Evolutionary conservation across 2,797 vertebrate genomes (phyloP).

Genomic region (Ptychobarbus kaznakovi): DNA sequence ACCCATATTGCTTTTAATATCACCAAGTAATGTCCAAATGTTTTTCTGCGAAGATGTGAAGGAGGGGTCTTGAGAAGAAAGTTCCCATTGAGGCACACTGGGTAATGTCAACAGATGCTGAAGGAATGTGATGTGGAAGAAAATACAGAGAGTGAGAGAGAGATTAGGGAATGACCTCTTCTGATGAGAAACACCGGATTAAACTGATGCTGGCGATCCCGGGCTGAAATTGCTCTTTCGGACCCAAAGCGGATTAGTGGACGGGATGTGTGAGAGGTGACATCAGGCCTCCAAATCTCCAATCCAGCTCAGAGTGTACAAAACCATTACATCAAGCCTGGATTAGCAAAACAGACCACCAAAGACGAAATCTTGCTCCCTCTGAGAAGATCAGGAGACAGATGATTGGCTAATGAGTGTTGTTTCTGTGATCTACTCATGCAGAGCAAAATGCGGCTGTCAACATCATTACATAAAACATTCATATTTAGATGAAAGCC

Average conservation of each 20-base stretch:
- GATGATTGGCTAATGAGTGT: slow-evolving; percentile 36
- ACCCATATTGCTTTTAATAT: not conserved
- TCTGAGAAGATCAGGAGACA: slow-evolving; percentile 16
- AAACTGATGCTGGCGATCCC: slow-evolving; percentile 17
- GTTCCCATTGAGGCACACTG: not conserved
- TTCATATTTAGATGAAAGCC: not conserved
- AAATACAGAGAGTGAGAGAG: not conserved
- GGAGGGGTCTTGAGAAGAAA: slow-evolving; percentile 11
- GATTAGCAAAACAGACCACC: slow-evolving; percentile 39
- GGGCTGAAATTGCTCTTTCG: slow-evolving; percentile 42
- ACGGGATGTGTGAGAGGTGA: slow-evolving; percentile 26
- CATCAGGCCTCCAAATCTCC: slow-evolving; percentile 44
- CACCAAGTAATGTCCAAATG: slow-evolving; percentile 6
- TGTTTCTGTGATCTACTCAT: slow-evolving; percentile 20
- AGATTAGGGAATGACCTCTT: slow-evolving; percentile 7
- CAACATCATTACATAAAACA: not conserved
- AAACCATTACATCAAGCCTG: slow-evolving; percentile 51
- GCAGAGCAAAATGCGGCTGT: not conserved
- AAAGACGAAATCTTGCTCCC: not conserved
- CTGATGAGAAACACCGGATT: slow-evolving; percentile 31
- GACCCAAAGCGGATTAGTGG: slow-evolving; percentile 55
- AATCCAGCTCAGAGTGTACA: slow-evolving; percentile 26
- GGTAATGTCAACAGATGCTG: slow-evolving; percentile 19
- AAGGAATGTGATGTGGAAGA: not conserved
- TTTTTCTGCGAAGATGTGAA: not conserved